Percentiles rank a stretch among this genome's conserved stretches.
These are phyloP conservation scores for Trissoscelio sp. DNA, from an alignment of 2,888 invertebrate species.

Conservation along the genomic window DNA sequence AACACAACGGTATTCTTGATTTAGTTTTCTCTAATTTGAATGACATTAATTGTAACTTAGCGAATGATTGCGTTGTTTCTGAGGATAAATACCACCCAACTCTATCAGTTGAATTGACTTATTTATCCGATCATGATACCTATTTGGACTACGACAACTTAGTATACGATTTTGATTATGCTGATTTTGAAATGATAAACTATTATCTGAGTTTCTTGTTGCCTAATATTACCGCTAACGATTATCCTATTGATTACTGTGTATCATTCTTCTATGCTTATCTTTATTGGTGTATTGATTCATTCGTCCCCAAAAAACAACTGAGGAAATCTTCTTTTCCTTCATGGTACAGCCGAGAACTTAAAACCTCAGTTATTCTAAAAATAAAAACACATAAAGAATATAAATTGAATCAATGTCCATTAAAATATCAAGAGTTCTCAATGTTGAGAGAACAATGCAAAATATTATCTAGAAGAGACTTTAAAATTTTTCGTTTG, in stretches of 20 bases:
- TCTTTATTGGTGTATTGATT: conserved; percentile 2
- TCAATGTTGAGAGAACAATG: neutral
- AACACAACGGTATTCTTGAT: neutral
- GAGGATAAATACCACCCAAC: neutral
- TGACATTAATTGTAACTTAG: neutral
- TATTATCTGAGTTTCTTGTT: neutral
- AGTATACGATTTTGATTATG: neutral
- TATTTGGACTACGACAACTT: neutral
- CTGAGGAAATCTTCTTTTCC: conserved; percentile 3
- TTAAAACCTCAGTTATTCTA: conserved; percentile 5
- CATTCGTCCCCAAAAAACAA: conserved; percentile 5
- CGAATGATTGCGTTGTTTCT: neutral
- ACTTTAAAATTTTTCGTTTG: neutral
- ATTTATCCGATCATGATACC: neutral
- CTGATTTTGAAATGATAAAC: neutral
- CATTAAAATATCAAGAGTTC: conserved; percentile 1
- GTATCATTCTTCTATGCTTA: neutral
- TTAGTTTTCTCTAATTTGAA: neutral
- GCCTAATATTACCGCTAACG: neutral
- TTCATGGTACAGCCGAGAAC: neutral
- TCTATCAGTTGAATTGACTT: neutral
- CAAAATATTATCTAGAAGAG: conserved; percentile 8
- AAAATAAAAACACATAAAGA: conserved; percentile 7
- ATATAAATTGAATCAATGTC: neutral
- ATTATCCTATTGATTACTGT: neutral